These are phyloP conservation scores for Polyommatus iphigenia DNA, from an alignment of 2,888 invertebrate genomes.

Conservation along the genomic window DNA sequence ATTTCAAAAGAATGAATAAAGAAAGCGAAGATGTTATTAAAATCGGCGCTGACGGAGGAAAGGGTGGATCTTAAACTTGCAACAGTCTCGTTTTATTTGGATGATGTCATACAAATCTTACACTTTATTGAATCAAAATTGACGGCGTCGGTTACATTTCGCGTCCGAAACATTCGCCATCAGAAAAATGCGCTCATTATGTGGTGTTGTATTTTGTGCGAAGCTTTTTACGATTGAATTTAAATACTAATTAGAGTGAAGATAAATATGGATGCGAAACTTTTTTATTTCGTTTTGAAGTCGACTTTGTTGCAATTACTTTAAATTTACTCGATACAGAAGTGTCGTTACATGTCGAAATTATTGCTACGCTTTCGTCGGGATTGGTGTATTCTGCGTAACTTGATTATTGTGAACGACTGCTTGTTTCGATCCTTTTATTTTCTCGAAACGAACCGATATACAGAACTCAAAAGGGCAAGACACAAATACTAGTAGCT, in stretches of 20 bases:
- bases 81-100: constrained; percentile 54
- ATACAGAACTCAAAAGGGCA: not conserved
- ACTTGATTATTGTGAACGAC: constrained; percentile 9
- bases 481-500: not conserved
- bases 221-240: constrained; percentile 31
- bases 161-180: constrained; percentile 22
- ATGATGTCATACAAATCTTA: constrained; percentile 61
- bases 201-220: constrained; percentile 29
- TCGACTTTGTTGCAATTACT: constrained; percentile 9
- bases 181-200: constrained; percentile 21
- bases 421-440: not conserved
- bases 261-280: constrained; percentile 22
- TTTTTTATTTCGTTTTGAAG: constrained; percentile 14
- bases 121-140: constrained; percentile 56
- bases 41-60: constrained; percentile 65
- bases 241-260: constrained; percentile 30
- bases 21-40: constrained; percentile 70
- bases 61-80: constrained; percentile 60
- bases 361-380: constrained; percentile 18
- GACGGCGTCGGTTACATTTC: constrained; percentile 16
- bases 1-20: constrained; percentile 75
- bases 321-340: constrained; percentile 22
- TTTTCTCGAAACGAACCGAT: not conserved
- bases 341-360: constrained; percentile 27
- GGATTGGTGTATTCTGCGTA: constrained; percentile 14